Conservation (phyloP, 2,888 invertebrate genomes). For the Tholera decimalis region DNA sequence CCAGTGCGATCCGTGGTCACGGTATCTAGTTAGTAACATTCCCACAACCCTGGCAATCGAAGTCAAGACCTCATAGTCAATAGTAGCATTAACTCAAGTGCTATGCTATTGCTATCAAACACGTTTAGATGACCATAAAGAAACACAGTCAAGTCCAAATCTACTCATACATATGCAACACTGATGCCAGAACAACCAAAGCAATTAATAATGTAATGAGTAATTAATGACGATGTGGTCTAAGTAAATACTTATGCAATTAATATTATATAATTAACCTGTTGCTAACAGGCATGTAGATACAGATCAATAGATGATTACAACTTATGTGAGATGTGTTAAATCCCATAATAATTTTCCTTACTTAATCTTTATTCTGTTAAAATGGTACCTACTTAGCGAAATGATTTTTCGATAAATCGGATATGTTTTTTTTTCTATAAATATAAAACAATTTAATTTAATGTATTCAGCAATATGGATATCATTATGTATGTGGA, state of each 20-base stretch:
- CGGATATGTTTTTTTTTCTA: too few species aligned
- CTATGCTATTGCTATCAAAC: too few species aligned
- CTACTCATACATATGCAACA: conserved; percentile 1
- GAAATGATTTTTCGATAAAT: too few species aligned
- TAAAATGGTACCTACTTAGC: not conserved
- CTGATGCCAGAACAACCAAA: not conserved
- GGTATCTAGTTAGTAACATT: too few species aligned
- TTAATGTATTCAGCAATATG: too few species aligned
- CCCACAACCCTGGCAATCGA: too few species aligned
- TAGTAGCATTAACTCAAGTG: too few species aligned
- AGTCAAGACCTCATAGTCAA: too few species aligned
- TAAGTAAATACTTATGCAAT: conserved; percentile 28
- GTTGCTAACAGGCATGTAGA: conserved; percentile 8
- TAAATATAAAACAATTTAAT: too few species aligned
- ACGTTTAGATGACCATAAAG: too few species aligned
- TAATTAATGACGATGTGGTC: conserved; percentile 23
- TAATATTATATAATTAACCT: conserved; percentile 26
- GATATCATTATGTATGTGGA: too few species aligned
- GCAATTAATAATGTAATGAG: conserved; percentile 35
- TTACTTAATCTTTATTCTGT: not conserved
- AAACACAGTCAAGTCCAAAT: not conserved
- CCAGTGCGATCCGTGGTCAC: too few species aligned
- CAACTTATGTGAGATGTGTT: conserved; percentile 6
- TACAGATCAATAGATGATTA: conserved; percentile 1
- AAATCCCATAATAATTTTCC: not conserved